Evolutionary conservation across 30 jellyfish, hydroid and myxozoan species (phyloP), one percentile per base, ranked within the genome.

Genomic region (Nemopilema nomurai): DNA sequence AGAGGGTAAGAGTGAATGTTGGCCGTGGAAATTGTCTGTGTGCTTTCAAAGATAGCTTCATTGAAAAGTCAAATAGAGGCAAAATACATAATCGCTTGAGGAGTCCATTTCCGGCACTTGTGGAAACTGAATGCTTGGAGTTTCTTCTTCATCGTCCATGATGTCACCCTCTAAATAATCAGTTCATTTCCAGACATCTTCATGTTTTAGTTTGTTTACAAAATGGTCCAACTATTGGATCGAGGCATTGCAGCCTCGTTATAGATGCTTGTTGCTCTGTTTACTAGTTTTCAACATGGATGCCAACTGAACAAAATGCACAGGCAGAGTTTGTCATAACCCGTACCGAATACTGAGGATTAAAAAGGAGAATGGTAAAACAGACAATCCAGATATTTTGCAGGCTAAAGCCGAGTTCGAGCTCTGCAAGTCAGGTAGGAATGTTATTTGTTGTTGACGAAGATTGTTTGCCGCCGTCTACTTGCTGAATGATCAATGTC

Each of bases 341-440:
- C n/a, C n/a, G n/a, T n/a, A 16, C 31, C 31, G 31, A 70, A 13
- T 8, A 70, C 8, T 8, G 20, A 28, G 53, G 6, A 1, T 19
- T 8, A 19, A 8, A 30, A 19, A 31, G 31, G 33, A 64, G 31
- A 18, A 92, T 92, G 98, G 96, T 92, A 1, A 92, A 92, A 71
- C 96, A 92, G 71, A 92, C 98, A 19, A 92, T 92, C 13, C 96
- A 79, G 31, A 92, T 92, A 52, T 92, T 51, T 62, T 92, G 98
- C 77, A 84, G 98, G 64, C 80, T 92, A 16, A 92, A 92, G 71
- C 98, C 98, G 16, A 80, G 68, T 66, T 29, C 51, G 18, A 77
- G 28, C 63, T 18, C 70, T 3, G 87, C 87, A 68, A 57, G 63
- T 41, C 81, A 67, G 82, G 82, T 69, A 67, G n/a, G n/a, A n/a